Evolutionary conservation across 2,113 vertebrate genomes (phyloP), one percentile per base, ranked within the genome.

Genomic region (Pelmatolapia mariae): DNA sequence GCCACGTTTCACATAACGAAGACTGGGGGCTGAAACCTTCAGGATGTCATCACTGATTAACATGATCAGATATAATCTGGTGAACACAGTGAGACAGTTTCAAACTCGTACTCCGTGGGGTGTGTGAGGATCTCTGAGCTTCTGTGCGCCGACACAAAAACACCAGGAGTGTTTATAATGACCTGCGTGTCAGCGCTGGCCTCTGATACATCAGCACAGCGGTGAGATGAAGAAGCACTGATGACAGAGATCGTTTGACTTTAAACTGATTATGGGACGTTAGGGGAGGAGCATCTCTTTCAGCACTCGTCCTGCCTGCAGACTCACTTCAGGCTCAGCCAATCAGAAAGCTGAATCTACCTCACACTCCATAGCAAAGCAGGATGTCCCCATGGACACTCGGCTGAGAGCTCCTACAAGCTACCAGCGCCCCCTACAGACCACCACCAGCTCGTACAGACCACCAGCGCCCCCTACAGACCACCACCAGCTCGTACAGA

Each of bases 401-500:
- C 3, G 24, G 24, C 54, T 26, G 54, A 57, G 3, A 5, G 54
- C 11, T 26, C 22, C 22, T 13, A 1, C 52, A 53, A 10, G 4
- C 10, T 2, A 9, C 33, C 33, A 36, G 33, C 8, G 9, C 8
- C 9, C 36, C 9, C 8, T 10, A 38, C 9, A 10, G 40, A 43
- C 5, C 40, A 5, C 40, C 11, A 43, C 1, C 11, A 5, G 43
- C 43, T 15, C 45, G 5, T 33, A 33, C 33, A 33, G 33, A 26
- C 40, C 38, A 40, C 4, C 38, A 40, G 38, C 38, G 2, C 40
- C 43, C 3, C 13, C 2, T 8, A 4, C 45, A 16, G 45, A 1
- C 7, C 13, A 47, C 43, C 43, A 15, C 0, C 13, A 15, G 13
- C 43, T 33, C 0, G 1, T 5, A 13, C 40, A 43, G 3, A 2